phyloP scores from a whole-genome alignment of 2,797 vertebrate species.

The Eptatretus atami region DNA sequence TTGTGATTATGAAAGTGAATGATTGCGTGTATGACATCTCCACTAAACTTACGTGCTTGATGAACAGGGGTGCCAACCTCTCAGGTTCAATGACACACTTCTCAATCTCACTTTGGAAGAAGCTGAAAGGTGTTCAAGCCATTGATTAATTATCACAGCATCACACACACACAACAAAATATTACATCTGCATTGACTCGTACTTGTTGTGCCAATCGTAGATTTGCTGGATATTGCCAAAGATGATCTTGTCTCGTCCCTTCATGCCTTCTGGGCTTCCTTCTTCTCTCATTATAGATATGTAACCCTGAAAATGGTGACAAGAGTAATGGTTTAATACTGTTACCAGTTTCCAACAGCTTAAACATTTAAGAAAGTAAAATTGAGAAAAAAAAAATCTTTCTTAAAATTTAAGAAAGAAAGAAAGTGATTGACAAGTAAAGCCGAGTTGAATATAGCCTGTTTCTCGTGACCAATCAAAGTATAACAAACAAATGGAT shows the following conservation, averaged over 20 bases:
- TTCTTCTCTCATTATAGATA: constrained; percentile 81
- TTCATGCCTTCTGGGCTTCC: constrained; percentile 92
- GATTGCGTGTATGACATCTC: neutral
- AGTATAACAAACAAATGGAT: no score
- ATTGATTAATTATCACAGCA: neutral
- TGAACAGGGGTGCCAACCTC: constrained; percentile 55
- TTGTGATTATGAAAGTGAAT: no score
- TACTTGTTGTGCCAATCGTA: constrained; percentile 98
- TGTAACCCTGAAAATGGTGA: constrained; percentile 36
- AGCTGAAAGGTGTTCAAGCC: constrained; percentile 18
- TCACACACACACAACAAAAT: neutral
- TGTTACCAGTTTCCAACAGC: no score
- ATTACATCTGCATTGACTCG: neutral
- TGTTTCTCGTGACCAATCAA: no score
- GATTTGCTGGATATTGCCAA: constrained; percentile 94
- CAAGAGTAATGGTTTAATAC: no score
- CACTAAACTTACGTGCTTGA: constrained; percentile 48
- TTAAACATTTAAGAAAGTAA: no score
- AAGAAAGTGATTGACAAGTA: no score
- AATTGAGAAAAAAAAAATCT: no score
- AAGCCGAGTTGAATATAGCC: no score
- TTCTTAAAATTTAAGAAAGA: no score
- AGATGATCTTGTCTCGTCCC: constrained; percentile 92
- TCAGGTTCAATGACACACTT: constrained; percentile 95
- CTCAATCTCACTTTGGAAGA: constrained; percentile 76